Evolutionary conservation across 2,113 vertebrate species (phyloP), one percentile per base, ranked within the genome.

Genomic region (Mungos mungo): DNA sequence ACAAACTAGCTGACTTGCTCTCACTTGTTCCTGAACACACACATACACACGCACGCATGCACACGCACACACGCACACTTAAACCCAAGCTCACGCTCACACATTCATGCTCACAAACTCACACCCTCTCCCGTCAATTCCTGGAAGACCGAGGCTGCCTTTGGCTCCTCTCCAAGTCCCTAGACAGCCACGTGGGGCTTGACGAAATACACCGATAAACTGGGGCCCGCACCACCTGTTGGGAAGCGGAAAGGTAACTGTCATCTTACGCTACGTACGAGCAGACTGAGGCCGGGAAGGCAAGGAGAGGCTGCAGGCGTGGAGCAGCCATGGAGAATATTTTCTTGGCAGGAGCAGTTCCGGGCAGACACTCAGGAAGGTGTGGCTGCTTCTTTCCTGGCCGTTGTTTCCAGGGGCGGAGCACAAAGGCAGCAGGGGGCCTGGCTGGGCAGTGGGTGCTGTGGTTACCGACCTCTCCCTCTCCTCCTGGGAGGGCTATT

Each of bases 381-480:
- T 25, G 0, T 2, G 1, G 2, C 12, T 3, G 10, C 69, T 31
- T 38, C 18, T 35, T 63, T 57, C 71, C 18, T 35, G n/a, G 25
- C 18, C 0, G 0, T 8, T 12, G 7, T 27, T 54, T 31, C 25
- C 1, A 6, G 60, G 66, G 23, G 19, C 3, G 5, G 16, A 3
- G n/a, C 5, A 9, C 3, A 0, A 31, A 76, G 57, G 81, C 1
- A 4, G 45, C 72, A 0, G 0, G 4, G 54, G 54, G 80, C n/a
- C 13, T 90, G 54, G 57, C 50, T 4, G 0, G 33, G 6, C 1
- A 13, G 50, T 31, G 31, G 33, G 11, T 29, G 6, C 38, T 50
- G 2, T 10, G 25, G 47, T 45, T 35, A 15, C 65, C n/a, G 41
- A 47, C 74, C 25, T 47, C 4, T 45, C 72, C 3, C 45, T 3